A percentile compares a stretch with the other conserved stretches of the same genome.
phyloP scores from a whole-genome alignment of 2,797 vertebrate genomes.

The Muscicapa striata region DNA sequence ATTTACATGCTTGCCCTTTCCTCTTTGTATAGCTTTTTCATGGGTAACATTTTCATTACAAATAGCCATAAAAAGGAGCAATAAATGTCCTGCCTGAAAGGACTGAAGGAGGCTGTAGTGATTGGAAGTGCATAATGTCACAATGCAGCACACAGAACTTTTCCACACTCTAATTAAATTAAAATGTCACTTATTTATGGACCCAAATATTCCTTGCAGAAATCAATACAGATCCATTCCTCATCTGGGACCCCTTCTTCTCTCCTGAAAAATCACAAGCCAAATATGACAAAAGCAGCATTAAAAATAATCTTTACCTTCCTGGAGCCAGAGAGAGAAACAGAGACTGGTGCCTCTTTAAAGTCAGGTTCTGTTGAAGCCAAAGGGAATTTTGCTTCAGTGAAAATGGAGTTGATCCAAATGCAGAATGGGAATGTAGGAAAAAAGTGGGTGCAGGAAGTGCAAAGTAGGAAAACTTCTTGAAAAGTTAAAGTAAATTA shows the following conservation, averaged over 20 bases:
- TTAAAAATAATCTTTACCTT: background rate
- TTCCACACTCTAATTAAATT: background rate
- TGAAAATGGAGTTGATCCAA: constrained; percentile 28
- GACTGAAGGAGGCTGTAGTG: background rate
- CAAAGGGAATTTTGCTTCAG: constrained; percentile 49
- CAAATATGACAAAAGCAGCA: background rate
- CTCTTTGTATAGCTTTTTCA: background rate
- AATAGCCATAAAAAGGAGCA: background rate
- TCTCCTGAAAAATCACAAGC: background rate
- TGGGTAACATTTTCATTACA: background rate
- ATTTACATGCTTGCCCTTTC: background rate
- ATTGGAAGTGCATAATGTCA: background rate
- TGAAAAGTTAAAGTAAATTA: background rate
- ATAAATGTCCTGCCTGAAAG: background rate
- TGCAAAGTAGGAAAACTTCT: background rate
- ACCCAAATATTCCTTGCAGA: background rate
- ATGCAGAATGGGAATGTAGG: background rate
- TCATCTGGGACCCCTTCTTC: background rate
- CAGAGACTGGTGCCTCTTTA: background rate
- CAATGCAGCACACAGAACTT: background rate
- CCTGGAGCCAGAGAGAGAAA: background rate
- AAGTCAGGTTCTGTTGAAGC: background rate
- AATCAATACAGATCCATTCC: background rate
- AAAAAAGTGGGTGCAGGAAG: background rate
- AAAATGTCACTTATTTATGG: background rate